Evolutionary conservation across 35 echinoderm and acorn worm species (phyloP), one percentile per base, ranked within the genome.

Genomic region (Anneissia japonica): DNA sequence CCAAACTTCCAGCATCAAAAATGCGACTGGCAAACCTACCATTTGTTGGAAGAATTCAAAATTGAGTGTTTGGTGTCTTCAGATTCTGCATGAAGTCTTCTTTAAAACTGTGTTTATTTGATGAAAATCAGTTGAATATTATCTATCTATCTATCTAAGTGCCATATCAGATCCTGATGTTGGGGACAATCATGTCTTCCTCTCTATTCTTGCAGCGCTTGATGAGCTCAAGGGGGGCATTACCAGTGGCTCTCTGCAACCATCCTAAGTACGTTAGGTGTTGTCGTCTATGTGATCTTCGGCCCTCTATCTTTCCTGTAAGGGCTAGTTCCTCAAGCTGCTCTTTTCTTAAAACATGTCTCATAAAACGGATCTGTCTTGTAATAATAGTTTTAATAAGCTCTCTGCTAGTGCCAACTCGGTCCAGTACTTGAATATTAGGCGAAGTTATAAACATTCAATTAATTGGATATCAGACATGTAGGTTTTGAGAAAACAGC

Each of bases 241-340:
- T 81, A 81, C 79, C 79, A 81, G 79, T 81, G 79, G 79, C 79
- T 34, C 37, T 81, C 36, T 81, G 79, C 79, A 81, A 32, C 79
- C 79, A 81, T 14, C 79, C 32, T 81, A 81, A 81, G 79, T 81
- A 81, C 26, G 79, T 81, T 7, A 76, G 74, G 74, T 23, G 23
- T 76, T 76, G 23, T 23, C 74, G 28, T 34, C 74, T 23, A 31
- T 23, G 23, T 7, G 74, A 76, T 23, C 74, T 76, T 43, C 14
- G 40, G 40, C 40, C 4, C 4, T 43, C 40, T 6, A 30, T 34
- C 79, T 81, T 81, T 81, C 79, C 79, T 81, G 79, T 81, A 35
- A 81, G 79, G 23, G 79, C 31, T 34, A 81, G 31, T 10, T 38
- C 79, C 79, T 81, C 79, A 81, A 43, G 79, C 79, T 81, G 79